Evolutionary conservation across 2,113 vertebrate species (phyloP).

Genomic region (Atrichornis clamosus): DNA sequence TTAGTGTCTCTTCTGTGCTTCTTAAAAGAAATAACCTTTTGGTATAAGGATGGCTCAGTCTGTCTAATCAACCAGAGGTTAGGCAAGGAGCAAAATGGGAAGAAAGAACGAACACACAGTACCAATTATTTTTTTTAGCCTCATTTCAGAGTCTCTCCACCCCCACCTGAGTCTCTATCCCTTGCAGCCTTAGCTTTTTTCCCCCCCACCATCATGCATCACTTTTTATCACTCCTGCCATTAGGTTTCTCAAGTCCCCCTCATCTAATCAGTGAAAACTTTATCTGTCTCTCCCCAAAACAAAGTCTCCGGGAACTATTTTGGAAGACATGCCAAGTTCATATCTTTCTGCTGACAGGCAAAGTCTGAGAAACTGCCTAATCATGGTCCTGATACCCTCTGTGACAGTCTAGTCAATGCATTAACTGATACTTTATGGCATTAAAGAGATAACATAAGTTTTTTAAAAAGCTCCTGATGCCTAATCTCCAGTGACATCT

Average conservation of each 20-base stretch:
- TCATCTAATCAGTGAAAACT: neutral
- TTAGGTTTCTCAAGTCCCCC: neutral
- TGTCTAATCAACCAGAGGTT: neutral
- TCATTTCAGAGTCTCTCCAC: neutral
- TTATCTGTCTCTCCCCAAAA: neutral
- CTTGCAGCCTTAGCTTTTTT: neutral
- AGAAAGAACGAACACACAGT: neutral
- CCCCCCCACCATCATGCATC: neutral
- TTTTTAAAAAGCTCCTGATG: neutral
- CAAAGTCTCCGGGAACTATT: neutral
- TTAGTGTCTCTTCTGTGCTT: neutral
- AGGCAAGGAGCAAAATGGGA: neutral
- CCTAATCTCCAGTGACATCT: neutral
- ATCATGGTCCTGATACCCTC: neutral
- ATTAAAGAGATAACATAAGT: neutral
- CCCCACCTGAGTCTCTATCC: neutral
- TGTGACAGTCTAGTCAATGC: neutral
- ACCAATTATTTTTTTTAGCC: neutral
- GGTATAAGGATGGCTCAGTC: neutral
- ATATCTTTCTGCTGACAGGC: conserved; percentile 9
- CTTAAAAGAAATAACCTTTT: neutral
- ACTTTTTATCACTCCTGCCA: neutral
- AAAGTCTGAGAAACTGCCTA: neutral
- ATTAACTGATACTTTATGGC: neutral
- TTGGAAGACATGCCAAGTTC: neutral